Conservation (phyloP, 2,113 vertebrate species). For the Cephalopholis sonnerati region DNA sequence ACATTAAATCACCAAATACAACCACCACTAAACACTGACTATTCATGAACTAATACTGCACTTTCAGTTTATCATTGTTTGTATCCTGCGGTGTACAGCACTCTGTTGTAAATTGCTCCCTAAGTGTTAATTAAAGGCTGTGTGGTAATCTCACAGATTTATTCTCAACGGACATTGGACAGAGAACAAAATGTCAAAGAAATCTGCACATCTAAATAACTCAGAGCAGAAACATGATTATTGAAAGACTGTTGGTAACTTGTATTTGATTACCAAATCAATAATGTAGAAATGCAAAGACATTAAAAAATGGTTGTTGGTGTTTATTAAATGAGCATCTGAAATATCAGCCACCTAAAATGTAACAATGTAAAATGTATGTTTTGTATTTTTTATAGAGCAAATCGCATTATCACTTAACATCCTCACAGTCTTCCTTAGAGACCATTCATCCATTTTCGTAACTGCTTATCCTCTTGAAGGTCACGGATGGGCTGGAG, state of each 20-base stretch:
- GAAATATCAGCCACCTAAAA: no score
- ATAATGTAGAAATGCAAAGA: background rate
- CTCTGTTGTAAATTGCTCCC: background rate
- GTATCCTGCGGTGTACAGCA: background rate
- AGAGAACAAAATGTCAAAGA: background rate
- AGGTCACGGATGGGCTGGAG: no score
- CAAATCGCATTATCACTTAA: no score
- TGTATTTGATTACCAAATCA: background rate
- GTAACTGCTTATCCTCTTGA: no score
- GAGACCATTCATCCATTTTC: no score
- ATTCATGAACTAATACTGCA: background rate
- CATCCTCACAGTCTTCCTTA: no score
- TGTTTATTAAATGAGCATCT: background rate
- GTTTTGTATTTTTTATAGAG: no score
- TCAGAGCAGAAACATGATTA: background rate
- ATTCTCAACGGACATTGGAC: background rate
- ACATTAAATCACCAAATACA: background rate
- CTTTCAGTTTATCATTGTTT: background rate
- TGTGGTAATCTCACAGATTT: background rate
- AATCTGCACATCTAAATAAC: background rate
- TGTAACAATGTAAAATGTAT: no score
- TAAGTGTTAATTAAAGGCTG: background rate
- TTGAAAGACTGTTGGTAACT: background rate
- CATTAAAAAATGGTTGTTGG: background rate
- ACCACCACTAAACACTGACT: background rate